Base-by-base conservation (phyloP, 2,113 vertebrate species). In the Dromaius novaehollandiae region DNA sequence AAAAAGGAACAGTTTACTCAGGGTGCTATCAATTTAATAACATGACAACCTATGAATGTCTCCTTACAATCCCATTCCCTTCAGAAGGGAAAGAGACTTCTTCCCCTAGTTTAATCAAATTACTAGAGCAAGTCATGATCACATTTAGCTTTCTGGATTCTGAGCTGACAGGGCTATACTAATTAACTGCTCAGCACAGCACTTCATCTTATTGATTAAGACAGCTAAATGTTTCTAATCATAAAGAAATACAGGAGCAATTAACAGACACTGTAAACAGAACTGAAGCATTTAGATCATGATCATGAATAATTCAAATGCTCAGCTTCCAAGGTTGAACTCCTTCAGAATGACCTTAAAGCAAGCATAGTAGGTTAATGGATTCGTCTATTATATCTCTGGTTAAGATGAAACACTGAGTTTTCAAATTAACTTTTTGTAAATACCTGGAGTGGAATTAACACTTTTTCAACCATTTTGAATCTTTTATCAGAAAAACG, bases 171-270 rank as follows among this genome's bases (percentile, higher is more conserved):
- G 76, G 65, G 56, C 46, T 38, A 44, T 55, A 38, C 50, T 82
- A 78, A 79, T n/a, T 71, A 92, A 81, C 65, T 32, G 76, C 51
- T 94, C 80, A 76, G 36, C 51, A 64, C 0, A 79, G 46, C 46
- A 53, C 75, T 90, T 85, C 75, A 51, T 86, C 51, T 71, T 79
- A 94, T 48, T 87, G 89, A 96, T 93, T 86, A 80, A 73, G 71
- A 82, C 80, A 94, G 40, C 36, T 63, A 79, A 88, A 82, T 44
- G 83, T 76, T 90, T 86, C 83, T 79, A 75, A 90, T 82, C 46
- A 90, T 86, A 66, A 86, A 86, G 86, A 90, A 92, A 90, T 76
- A 90, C 36, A 3, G 2, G 42, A 69, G 63, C 46, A 95, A 91
- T 80, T 91, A 93, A 84, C 40, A 86, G 51, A 58, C 51, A 58